Base-by-base conservation (phyloP, 1,140 invertebrate species). In the Drosophila ohnishii region DNA sequence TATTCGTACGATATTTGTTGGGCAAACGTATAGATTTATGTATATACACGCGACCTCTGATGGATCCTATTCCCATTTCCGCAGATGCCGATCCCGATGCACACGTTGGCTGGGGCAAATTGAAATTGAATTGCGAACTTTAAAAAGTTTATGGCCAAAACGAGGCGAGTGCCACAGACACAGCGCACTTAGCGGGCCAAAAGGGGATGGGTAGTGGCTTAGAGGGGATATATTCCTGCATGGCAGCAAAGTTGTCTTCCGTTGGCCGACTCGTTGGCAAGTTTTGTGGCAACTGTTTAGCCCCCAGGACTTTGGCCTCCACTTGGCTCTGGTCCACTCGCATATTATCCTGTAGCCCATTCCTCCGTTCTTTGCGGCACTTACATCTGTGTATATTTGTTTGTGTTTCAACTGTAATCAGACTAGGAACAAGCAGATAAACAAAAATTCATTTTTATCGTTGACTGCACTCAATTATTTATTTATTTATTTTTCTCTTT, bases 111-210 rank as follows among this genome's bases (percentile, higher is more conserved):
- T 30, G 30, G 22, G 61, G 37, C 69, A 89, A 87, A 87, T 88
- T 87, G 84, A 87, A 87, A 87, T 87, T 87, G 85, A 87, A 88
- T 87, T 84, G 84, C 77, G 51, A 84, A 87, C 76, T 87, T 87
- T 88, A 78, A 84, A 78, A 87, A 88, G 80, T 87, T 87, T 87
- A 88, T 88, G 72, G 61, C 73, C 77, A 65, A 75, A 80, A 66
- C 72, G 61, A 83, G 72, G 78, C 71, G 60, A 73, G 70, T 47
- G 35, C 28, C 35, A 39, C 7, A 14, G 25, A 19, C 58, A 79
- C 40, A 50, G 62, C 34, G 32, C 50, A 71, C 80, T 82, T 82
- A 83, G 61, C 57, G 28, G 61, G 35, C 37, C 42, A 56, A 63
- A 62, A 25, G 16, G 37, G 48, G 55, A n/a, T 25, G 35, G 13